Evolutionary conservation across 2,797 vertebrate species (phyloP).

Genomic region (Cyprinella venusta): DNA sequence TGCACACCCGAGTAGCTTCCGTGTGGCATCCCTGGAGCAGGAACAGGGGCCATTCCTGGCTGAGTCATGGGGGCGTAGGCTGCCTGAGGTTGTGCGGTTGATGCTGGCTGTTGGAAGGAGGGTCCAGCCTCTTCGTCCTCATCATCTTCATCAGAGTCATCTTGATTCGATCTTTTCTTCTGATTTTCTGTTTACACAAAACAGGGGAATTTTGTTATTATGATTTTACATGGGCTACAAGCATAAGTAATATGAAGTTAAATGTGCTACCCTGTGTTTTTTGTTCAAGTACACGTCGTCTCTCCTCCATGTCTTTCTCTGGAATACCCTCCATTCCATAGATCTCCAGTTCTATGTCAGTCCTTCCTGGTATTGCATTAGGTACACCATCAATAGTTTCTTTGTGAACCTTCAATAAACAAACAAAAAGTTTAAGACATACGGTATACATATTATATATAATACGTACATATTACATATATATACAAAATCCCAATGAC

Average conservation of each 20-base stretch:
- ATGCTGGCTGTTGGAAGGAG: conserved; percentile 85
- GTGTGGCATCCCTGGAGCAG: conserved; percentile 89
- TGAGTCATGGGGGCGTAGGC: conserved; percentile 91
- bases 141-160: conserved; percentile 93
- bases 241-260: not conserved
- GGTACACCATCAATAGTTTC: conserved; percentile 98
- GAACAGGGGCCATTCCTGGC: conserved; percentile 87
- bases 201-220: not conserved
- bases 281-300: conserved; percentile 92
- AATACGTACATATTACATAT: too few species aligned
- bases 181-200: conserved; percentile 82
- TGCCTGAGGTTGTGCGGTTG: conserved; percentile 85
- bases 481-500: not conserved
- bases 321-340: conserved; percentile 99
- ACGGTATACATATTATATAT: not conserved
- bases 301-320: conserved; percentile 98
- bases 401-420: conserved; percentile 88
- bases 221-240: not conserved
- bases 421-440: not conserved
- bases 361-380: conserved; percentile 97
- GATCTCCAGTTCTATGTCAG: conserved; percentile 97
- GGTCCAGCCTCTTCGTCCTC: conserved; percentile 90
- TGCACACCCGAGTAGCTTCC: conserved; percentile 80
- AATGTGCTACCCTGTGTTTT: conserved; percentile 89
- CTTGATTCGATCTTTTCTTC: conserved; percentile 91